Base-by-base conservation (phyloP, 2,797 vertebrate species). In the Lacerta viridis region DNA sequence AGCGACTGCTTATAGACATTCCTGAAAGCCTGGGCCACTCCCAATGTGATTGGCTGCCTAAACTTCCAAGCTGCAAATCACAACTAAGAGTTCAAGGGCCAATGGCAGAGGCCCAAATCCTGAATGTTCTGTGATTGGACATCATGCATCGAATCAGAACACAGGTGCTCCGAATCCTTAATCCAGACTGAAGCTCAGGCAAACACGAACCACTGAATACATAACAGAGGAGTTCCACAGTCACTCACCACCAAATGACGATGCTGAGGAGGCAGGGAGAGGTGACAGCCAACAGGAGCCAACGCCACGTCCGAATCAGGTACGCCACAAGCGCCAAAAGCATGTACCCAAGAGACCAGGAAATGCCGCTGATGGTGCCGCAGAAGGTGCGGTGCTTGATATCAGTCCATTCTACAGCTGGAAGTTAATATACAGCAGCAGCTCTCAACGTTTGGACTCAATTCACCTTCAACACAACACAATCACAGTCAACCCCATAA, bases 371-470 rank as follows among this genome's bases (percentile, higher is more conserved):
- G 36, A 98, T 90, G 59, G 96, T 97, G 0, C 98, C 97, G 0
- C 95, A 96, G 84, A 98, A 97, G 0, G 96, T 97, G 5, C 97
- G 96, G 85, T 98, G 97, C 72, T 94, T 92, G 82, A 97, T 89
- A 1, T 97, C 98, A 0, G 96, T 97, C 98, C 98, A 98, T 92
- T 98, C 98, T 13, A 98, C 75, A 80, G 96, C 97, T 98, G 93
- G 43, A 88, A 46, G 43, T 20, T 7, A 88, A 75, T 46, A 75
- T 10, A 36, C 10, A 69, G 9, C 7, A 80, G 33, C n/a, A 15
- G 7, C 9, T 29, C 7, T 5, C 17, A 15, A 20, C 36, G n/a
- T 64, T 43, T 43, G 36, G 10, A 82, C 27, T 66, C 72, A 33
- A 1, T 41, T 50, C 41, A 11, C 15, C 23, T 29, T 27, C 13